Base-by-base conservation (phyloP, 2,797 vertebrate genomes). In the Erpetoichthys calabaricus region DNA sequence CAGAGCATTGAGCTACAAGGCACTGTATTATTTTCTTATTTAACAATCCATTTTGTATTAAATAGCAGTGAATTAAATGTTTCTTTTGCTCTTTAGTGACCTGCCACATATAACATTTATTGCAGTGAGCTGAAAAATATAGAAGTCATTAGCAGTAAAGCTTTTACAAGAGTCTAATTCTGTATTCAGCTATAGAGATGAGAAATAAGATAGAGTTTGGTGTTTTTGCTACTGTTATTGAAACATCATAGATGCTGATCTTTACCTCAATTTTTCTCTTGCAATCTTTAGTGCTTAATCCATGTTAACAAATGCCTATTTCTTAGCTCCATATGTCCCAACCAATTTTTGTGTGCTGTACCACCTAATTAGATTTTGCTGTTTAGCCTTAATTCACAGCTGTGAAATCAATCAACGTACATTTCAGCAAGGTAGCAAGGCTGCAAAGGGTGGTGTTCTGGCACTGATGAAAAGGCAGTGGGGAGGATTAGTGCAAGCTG, bases 261-360 rank as follows among this genome's bases (percentile, higher is more conserved):
- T 61, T 60, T 65, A 66, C 61, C 55, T 63, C 49, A 65, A 66
- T 65, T 61, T 63, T 80, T 65, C 71, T 75, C 72, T 70, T 7
- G 7, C 4, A 7, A 49, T n/a, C 71, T 60, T 69, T 62, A 66
- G 73, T 67, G 73, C 77, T 72, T 81, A 75, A 82, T 80, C 75
- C 65, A 65, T 67, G 62, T 76, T 81, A 78, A 79, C 70, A 75
- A 65, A 80, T 75, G 77, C 72, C 81, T 81, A 81, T 82, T 83
- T 71, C 68, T 60, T 67, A 73, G 67, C 70, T 61, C 78, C 81
- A 81, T 81, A 81, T 83, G 79, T 73, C 75, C 57, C 42, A 67
- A 69, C 69, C 57, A 73, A 76, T 77, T 77, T 64, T 65, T 70
- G 58, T 67, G 63, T 59, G 66, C 70, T 67, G 59, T 77, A 63